phyloP scores from a whole-genome alignment of 1,140 invertebrate species.

The Fopius arisanus region DNA sequence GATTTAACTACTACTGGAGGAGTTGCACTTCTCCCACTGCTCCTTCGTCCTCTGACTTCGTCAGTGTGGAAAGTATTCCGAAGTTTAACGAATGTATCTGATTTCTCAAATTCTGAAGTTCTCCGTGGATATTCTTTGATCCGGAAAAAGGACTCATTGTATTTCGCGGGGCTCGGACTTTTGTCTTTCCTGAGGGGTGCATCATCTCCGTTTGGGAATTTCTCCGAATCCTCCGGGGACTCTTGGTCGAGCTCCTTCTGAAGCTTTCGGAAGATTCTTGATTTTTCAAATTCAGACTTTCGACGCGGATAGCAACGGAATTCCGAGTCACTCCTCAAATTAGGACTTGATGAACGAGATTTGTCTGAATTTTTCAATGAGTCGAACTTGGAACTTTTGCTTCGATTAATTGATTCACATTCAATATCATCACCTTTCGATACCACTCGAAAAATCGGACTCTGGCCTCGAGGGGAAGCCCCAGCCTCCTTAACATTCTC shows the following conservation, averaged over 20 bases:
- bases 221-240: neutral
- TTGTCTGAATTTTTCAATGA: neutral
- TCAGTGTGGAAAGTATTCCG: neutral
- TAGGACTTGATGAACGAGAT: neutral
- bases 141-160: neutral
- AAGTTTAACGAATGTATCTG: neutral
- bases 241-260: neutral
- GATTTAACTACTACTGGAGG: neutral
- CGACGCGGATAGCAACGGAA: constrained; percentile 17
- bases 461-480: too few relatives aligned
- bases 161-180: constrained; percentile 5
- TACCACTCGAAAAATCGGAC: neutral
- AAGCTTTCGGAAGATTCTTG: constrained; percentile 26
- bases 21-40: neutral
- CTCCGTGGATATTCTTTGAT: neutral
- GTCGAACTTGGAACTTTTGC: neutral
- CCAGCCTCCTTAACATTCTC: too few relatives aligned
- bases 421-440: constrained; percentile 14
- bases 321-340: neutral
- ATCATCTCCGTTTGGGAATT: neutral
- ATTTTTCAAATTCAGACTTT: constrained; percentile 32
- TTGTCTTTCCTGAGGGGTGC: neutral
- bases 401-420: neutral
- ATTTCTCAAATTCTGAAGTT: neutral
- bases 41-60: neutral